A percentile compares a stretch with the other conserved stretches of the same genome.
phyloP scores from a whole-genome alignment of 37 sponge, comb jelly and placozoan genomes.

The Chondrosia reniformis region DNA sequence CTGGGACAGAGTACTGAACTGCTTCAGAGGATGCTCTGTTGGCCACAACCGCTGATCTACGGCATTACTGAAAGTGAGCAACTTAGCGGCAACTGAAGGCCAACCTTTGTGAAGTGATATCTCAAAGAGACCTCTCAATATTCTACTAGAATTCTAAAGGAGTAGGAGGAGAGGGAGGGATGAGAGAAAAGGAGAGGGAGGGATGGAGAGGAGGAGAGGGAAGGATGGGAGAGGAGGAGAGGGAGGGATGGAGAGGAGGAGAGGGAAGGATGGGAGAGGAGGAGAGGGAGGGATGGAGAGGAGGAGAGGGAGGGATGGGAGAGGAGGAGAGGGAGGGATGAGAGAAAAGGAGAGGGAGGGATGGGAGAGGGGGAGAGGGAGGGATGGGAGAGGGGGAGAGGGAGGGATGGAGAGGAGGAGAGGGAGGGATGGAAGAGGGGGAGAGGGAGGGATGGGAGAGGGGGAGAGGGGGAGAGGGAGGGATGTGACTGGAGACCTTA shows the following conservation, averaged over 20 bases:
- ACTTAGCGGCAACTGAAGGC: conserved; percentile 55
- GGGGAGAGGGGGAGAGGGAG: background rate
- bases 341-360: background rate
- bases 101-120: conserved; percentile 74
- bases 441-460: too few relatives aligned
- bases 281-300: background rate
- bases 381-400: background rate
- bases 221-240: background rate
- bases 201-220: background rate
- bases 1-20: conserved; percentile 67
- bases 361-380: background rate
- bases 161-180: background rate
- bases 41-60: conserved; percentile 84
- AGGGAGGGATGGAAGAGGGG: too few relatives aligned
- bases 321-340: background rate
- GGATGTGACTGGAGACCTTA: background rate
- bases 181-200: background rate
- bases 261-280: background rate
- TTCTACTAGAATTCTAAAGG: conserved; percentile 85
- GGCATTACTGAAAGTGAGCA: conserved; percentile 78
- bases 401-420: background rate
- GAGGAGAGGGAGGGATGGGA: background rate
- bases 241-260: background rate
- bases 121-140: conserved; percentile 92
- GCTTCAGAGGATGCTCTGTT: conserved; percentile 86